These are phyloP conservation scores for Chymomyza costata DNA, from an alignment of 1,140 invertebrate species.

Conservation along the genomic window DNA sequence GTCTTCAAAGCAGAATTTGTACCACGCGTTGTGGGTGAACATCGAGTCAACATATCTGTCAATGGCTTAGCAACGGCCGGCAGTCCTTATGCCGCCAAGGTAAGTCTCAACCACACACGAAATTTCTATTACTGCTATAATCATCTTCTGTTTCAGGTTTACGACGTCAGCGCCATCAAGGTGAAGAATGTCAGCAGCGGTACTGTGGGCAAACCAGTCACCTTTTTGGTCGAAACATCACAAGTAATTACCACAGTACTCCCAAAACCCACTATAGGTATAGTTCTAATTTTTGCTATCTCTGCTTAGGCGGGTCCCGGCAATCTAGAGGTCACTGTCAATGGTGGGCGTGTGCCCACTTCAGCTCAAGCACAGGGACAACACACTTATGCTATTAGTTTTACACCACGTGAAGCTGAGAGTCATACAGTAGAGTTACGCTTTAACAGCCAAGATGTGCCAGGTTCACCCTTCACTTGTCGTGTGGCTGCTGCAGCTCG, in stretches of 20 bases:
- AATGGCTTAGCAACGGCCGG: slow-evolving; percentile 86
- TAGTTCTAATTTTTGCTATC: no score
- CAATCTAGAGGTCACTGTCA: slow-evolving; percentile 97
- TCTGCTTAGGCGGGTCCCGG: slow-evolving; percentile 89
- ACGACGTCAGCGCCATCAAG: slow-evolving; percentile 95
- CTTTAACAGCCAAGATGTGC: slow-evolving; percentile 97
- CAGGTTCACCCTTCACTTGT: slow-evolving; percentile 88
- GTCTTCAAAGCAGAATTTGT: slow-evolving; percentile 91
- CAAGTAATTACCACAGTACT: no score
- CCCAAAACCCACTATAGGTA: no score
- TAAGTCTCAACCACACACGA: slow-evolving; percentile 40
- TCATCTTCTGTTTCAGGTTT: slow-evolving; percentile 79
- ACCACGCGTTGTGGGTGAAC: slow-evolving; percentile 90
- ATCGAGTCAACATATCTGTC: slow-evolving; percentile 90
- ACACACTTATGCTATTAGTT: slow-evolving; percentile 97
- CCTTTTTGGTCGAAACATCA: slow-evolving; percentile 97
- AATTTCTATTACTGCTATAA: neutral
- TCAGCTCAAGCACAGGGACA: slow-evolving; percentile 95
- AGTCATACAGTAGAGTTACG: slow-evolving; percentile 94
- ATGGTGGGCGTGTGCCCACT: slow-evolving; percentile 95
- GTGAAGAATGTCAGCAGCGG: slow-evolving; percentile 94
- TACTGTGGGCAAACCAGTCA: slow-evolving; percentile 93
- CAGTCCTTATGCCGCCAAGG: slow-evolving; percentile 93
- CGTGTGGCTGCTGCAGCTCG: slow-evolving; percentile 83
- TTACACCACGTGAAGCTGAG: slow-evolving; percentile 92